Percentiles rank a stretch among this genome's conserved stretches.
These are phyloP conservation scores for Cherax destructor DNA, from an alignment of 1,140 invertebrate genomes.

Conservation along the genomic window DNA sequence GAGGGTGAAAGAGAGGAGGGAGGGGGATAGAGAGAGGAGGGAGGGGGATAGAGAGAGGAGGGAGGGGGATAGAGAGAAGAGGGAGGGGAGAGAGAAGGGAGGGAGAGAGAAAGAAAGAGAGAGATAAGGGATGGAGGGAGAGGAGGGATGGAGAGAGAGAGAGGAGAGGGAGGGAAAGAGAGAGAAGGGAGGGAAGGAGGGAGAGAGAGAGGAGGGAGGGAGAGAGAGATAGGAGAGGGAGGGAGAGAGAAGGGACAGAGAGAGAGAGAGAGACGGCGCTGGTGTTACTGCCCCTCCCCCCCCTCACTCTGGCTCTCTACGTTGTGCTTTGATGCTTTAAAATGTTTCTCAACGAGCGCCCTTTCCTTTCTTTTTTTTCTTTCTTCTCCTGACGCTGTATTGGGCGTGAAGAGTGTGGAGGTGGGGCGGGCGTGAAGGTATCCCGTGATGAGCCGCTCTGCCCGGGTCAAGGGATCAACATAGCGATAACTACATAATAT, in stretches of 20 bases:
- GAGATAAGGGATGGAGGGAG: slow-evolving; percentile 15
- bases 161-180: slow-evolving; percentile 8
- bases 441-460: neutral
- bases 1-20: neutral
- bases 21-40: too few species aligned
- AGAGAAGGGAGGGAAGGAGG: neutral
- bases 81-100: neutral
- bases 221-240: neutral
- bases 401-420: neutral
- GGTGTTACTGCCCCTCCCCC: too few species aligned
- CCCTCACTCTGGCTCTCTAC: too few species aligned
- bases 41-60: too few species aligned
- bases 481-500: neutral
- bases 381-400: too few species aligned
- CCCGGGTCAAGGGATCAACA: neutral
- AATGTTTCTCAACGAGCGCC: neutral
- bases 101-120: neutral
- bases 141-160: slow-evolving; percentile 7
- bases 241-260: neutral
- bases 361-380: neutral
- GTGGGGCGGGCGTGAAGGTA: neutral
- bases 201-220: neutral
- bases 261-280: neutral
- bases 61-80: neutral
- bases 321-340: neutral